A percentile compares a stretch with the other conserved stretches of the same genome.
Conservation (phyloP, 1,140 invertebrate genomes). For the Anoplolepis gracilipes region DNA sequence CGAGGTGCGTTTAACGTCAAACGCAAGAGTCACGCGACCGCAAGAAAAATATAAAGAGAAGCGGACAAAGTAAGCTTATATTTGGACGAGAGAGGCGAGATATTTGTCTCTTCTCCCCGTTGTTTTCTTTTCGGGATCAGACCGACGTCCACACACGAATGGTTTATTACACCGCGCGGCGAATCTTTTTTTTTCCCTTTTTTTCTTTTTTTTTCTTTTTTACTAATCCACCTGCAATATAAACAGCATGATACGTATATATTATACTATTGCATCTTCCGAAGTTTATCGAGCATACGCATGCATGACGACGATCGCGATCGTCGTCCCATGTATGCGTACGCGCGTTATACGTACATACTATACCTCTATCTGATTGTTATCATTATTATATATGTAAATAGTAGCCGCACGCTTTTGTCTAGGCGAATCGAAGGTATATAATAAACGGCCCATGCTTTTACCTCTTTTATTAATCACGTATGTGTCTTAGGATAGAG, state of each 20-base stretch:
- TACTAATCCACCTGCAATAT: slow-evolving; percentile 77
- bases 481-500: slow-evolving; percentile 83
- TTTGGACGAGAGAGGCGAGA: not conserved
- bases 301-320: slow-evolving; percentile 29
- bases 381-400: slow-evolving; percentile 81
- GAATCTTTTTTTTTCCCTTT: slow-evolving; percentile 51
- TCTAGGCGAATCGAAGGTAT: slow-evolving; percentile 82
- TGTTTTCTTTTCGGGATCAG: slow-evolving; percentile 50
- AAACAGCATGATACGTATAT: slow-evolving; percentile 79
- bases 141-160: slow-evolving; percentile 43
- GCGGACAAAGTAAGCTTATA: slow-evolving; percentile 7
- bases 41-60: slow-evolving; percentile 6
- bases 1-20: slow-evolving; percentile 32
- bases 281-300: slow-evolving; percentile 68
- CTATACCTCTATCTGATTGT: slow-evolving; percentile 71
- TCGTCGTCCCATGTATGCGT: slow-evolving; percentile 24
- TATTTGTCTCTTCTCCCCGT: not conserved
- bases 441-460: slow-evolving; percentile 80
- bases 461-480: slow-evolving; percentile 79
- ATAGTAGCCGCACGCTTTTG: slow-evolving; percentile 84
- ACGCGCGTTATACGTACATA: slow-evolving; percentile 64
- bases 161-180: slow-evolving; percentile 55
- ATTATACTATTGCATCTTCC: slow-evolving; percentile 76
- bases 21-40: slow-evolving; percentile 12
- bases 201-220: not conserved